Percentiles rank a stretch among this genome's conserved stretches.
These are phyloP conservation scores for Phalacrocorax aristotelis DNA, from an alignment of 2,113 vertebrate species.

Conservation along the genomic window DNA sequence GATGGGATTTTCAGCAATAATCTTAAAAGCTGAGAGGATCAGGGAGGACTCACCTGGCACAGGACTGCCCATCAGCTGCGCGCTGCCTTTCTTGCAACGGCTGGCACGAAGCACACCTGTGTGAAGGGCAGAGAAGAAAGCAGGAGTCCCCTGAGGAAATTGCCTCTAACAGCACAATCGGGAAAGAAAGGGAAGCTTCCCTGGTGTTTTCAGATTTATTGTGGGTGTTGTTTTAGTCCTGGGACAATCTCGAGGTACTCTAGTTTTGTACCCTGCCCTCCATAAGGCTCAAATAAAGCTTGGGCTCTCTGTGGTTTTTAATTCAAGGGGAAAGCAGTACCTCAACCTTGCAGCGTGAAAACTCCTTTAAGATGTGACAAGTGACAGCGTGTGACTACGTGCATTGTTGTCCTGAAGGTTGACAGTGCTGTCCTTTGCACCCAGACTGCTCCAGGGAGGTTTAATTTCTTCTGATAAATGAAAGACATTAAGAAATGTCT, in stretches of 20 bases:
- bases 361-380: neutral
- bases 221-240: neutral
- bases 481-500: neutral
- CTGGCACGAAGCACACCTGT: accelerated
- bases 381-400: neutral
- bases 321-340: neutral
- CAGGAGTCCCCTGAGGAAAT: neutral
- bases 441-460: neutral
- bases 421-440: neutral
- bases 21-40: neutral
- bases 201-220: no score
- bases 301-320: neutral
- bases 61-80: neutral
- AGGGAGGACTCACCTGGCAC: neutral
- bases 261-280: neutral
- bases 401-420: neutral
- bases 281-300: neutral
- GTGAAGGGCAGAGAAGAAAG: neutral
- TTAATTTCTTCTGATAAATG: conserved; percentile 10
- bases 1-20: neutral
- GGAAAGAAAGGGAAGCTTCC: neutral
- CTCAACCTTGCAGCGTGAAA: neutral
- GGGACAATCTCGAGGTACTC: neutral
- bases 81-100: no score
- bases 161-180: neutral